These are phyloP conservation scores for Akabosia matsudoensis DNA, from an alignment of 1,140 invertebrate genomes.

Conservation along the genomic window DNA sequence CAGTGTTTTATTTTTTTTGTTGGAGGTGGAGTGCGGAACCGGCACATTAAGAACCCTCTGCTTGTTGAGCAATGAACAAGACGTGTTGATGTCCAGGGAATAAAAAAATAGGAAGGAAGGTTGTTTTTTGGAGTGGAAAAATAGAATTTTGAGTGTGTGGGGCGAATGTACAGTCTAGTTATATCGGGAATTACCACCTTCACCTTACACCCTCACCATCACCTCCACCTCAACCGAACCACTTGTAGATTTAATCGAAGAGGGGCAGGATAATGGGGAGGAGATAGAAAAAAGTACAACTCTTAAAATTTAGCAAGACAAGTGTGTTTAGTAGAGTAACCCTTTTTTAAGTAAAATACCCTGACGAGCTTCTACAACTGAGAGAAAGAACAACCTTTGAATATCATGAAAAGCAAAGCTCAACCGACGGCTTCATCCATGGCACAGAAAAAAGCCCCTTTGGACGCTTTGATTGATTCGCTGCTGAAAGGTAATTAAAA, in stretches of 20 bases:
- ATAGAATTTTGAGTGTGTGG: too few relatives aligned
- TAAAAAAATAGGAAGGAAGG: neutral
- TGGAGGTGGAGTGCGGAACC: neutral
- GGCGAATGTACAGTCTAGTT: too few relatives aligned
- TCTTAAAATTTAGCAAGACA: too few relatives aligned
- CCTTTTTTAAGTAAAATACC: too few relatives aligned
- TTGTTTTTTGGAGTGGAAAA: too few relatives aligned
- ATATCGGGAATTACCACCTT: too few relatives aligned
- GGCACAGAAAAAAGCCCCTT: neutral
- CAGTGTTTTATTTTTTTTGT: neutral
- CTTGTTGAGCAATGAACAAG: neutral
- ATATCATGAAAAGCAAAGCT: neutral
- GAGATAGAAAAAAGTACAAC: too few relatives aligned
- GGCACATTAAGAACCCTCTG: neutral
- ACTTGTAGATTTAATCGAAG: neutral
- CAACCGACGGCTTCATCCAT: neutral
- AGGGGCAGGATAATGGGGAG: neutral
- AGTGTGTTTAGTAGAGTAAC: too few relatives aligned
- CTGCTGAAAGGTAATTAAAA: conserved; percentile 41
- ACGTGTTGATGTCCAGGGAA: too few relatives aligned
- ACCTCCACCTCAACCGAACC: neutral
- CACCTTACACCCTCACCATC: neutral
- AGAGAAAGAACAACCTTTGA: too few relatives aligned
- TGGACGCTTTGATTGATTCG: conserved; percentile 35
- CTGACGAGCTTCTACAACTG: too few relatives aligned